Evolutionary conservation across 2,113 vertebrate genomes (phyloP), one percentile per base, ranked within the genome.

Genomic region (Galemys pyrenaicus): DNA sequence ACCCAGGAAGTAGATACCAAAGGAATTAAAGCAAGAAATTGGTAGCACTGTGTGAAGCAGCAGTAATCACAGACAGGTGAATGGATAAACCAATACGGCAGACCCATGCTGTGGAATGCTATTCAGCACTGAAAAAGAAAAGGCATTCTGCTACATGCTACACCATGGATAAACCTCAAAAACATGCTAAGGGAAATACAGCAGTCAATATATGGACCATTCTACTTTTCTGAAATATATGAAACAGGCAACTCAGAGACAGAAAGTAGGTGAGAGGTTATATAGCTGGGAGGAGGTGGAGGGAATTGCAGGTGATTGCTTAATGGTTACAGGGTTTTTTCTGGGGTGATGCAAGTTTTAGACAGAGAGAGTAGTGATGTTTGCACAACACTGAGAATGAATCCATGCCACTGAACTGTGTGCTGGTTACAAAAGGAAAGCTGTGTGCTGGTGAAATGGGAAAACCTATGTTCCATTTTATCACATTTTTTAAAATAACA

Each of bases 351-450:
- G 28, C 32, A 35, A 41, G 17, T 30, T 51, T 30, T 30, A 24
- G 46, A 67, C 58, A 62, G 0, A 54, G 30, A 67, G 1, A 20
- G 13, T 13, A n/a, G 44, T 4, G 71, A 46, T 17, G 0, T 10
- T 0, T 41, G 9, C 0, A 67, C 30, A n/a, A 73, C 6, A 8
- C 1, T 0, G 10, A 22, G n/a, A 58, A 54, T 3, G 9, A n/a
- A 67, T 37, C 44, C 82, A 75, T 12, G 32, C 51, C 62, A 9
- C 26, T n/a, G 35, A 62, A 30, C 0, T 13, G 9, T 8, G 30
- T 1, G 15, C 28, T 8, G 11, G 67, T 82, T 46, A 64, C 15
- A 26, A 32, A n/a, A n/a, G n/a, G n/a, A n/a, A n/a, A n/a, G n/a
- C n/a, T n/a, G n/a, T n/a, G n/a, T n/a, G n/a, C n/a, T 8, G 26